Evolutionary conservation across 1,140 invertebrate genomes (phyloP).

Genomic region (Pseudomyrmex sp.): DNA sequence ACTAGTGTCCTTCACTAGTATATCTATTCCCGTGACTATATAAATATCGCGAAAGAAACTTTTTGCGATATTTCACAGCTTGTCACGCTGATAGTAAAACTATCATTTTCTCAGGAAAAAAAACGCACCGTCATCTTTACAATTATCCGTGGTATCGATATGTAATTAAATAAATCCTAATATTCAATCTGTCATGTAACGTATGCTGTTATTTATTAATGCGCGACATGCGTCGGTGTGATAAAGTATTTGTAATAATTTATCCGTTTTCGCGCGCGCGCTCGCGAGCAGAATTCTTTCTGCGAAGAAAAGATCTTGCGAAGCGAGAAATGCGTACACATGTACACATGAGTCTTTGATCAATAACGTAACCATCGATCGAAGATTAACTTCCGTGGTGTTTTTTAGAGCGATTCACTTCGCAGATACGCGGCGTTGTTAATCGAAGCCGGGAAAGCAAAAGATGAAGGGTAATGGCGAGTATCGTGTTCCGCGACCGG

Average conservation of each 20-base stretch:
- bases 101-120: conserved; percentile 11
- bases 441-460: conserved; percentile 51
- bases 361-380: conserved; percentile 54
- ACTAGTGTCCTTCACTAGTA: conserved; percentile 11
- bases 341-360: conserved; percentile 5
- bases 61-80: neutral
- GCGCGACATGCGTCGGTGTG: neutral
- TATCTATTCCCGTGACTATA: conserved; percentile 1
- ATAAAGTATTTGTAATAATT: neutral
- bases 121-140: neutral
- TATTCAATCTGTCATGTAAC: neutral
- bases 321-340: conserved; percentile 17
- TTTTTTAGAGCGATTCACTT: conserved; percentile 56
- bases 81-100: neutral
- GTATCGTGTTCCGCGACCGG: conserved; percentile 59
- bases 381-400: conserved; percentile 53
- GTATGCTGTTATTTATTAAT: neutral
- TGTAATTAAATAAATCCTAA: neutral
- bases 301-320: neutral
- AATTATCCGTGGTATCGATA: neutral
- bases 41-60: conserved; percentile 3
- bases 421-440: conserved; percentile 47
- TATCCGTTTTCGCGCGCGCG: neutral
- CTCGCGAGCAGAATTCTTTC: neutral
- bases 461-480: conserved; percentile 55